Conservation (phyloP, 2,888 invertebrate species). For the Thecophora atra region DNA sequence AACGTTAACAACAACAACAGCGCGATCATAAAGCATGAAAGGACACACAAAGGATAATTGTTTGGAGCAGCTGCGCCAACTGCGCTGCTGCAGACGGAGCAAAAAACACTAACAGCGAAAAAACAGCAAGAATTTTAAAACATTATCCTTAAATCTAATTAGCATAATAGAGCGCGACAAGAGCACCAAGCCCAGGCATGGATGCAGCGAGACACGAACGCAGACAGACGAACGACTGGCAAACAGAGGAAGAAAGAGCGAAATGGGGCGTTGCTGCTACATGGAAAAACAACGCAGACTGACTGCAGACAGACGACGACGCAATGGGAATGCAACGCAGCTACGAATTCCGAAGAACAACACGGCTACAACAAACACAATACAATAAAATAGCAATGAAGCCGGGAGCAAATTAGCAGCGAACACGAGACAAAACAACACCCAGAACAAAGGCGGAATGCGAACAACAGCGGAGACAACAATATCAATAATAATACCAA, state of each 20-base stretch:
- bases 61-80: conserved; percentile 25
- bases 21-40: neutral
- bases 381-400: neutral
- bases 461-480: no score
- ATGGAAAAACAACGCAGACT: neutral
- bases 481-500: no score
- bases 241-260: conserved; percentile 30
- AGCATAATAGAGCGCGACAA: conserved; percentile 56
- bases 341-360: no score
- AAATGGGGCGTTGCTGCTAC: neutral
- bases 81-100: conserved; percentile 27
- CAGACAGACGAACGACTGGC: conserved; percentile 28
- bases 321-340: neutral
- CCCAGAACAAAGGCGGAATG: neutral
- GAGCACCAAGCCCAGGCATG: conserved; percentile 13
- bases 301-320: conserved; percentile 19
- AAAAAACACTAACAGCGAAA: conserved; percentile 36
- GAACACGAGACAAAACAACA: neutral
- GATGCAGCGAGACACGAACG: conserved; percentile 36
- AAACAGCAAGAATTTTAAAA: conserved; percentile 49
- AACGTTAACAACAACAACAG: no score
- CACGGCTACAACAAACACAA: neutral
- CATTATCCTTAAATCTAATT: conserved; percentile 60
- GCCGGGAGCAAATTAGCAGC: neutral
- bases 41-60: conserved; percentile 27